Evolutionary conservation across 2,888 invertebrate genomes (phyloP), one percentile per base, ranked within the genome.

Genomic region (Pandemis heparana): DNA sequence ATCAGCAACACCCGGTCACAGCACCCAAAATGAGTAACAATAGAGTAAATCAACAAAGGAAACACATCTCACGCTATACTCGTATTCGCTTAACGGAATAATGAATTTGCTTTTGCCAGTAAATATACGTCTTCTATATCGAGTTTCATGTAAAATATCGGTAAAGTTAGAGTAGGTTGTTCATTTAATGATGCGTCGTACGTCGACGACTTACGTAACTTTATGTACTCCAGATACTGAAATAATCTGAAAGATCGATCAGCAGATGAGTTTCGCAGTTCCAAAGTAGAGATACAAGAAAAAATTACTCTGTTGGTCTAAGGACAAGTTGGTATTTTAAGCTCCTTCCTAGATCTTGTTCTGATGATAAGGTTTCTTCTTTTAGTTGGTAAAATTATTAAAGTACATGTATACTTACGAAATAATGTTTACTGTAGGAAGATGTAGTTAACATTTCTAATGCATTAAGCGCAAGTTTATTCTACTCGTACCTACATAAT

Each of bases 61-160:
- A 65, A 51, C 48, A 10, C 10, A 32, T 46, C 41, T 32, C 48
- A 18, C 4, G 46, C 46, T 32, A 32, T 18, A 41, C 56, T 59
- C 46, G 23, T 32, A 41, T 63, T 59, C 46, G 39, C 48, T 43
- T 16, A 59, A 48, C 64, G 39, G 39, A 65, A 65, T 71, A 65
- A 65, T 60, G n/a, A 71, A 65, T 60, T n/a, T 39, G 60, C 60
- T n/a, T 65, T 71, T 39, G 38, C 46, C 43, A 4, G 12, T 23
- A 39, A 65, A 39, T 51, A 65, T 48, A 59, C 60, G 59, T 64
- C 64, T 78, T 78, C 67, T 77, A 87, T 87, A 87, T 89, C 82
- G 85, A 78, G n/a, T 82, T 85, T 79, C 87, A 82, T 80, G 83
- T 88, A 85, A 91, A 89, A 89, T 90, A 90, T 90, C 82, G 85